Evolutionary conservation across 2,888 invertebrate genomes (phyloP).

Genomic region (Protula sp.): DNA sequence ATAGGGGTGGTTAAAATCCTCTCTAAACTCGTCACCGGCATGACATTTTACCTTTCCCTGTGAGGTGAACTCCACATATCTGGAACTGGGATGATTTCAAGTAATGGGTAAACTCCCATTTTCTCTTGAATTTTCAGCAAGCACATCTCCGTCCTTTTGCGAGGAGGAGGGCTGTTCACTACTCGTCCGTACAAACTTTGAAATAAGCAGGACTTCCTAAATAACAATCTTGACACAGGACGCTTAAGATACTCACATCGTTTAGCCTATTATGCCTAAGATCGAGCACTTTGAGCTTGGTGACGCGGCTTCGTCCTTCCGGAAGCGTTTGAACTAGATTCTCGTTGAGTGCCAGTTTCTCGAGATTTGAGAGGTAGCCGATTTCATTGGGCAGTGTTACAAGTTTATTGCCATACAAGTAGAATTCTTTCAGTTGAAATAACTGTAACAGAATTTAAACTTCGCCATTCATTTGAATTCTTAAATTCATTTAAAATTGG

Average conservation of each 20-base stretch:
- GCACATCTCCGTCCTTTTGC: too few species aligned
- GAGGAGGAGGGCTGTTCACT: too few species aligned
- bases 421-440: constrained; percentile 86
- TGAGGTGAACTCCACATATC: too few species aligned
- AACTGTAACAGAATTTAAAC: constrained; percentile 58
- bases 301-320: constrained; percentile 81
- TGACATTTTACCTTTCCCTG: too few species aligned
- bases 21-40: too few species aligned
- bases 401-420: constrained; percentile 97
- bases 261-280: constrained; percentile 94
- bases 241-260: constrained; percentile 66
- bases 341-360: constrained; percentile 92
- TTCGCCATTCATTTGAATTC: not conserved
- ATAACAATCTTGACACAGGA: too few species aligned
- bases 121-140: too few species aligned
- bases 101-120: too few species aligned
- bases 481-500: not conserved
- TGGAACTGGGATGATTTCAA: too few species aligned
- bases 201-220: too few species aligned
- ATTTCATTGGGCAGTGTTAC: constrained; percentile 63
- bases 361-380: constrained; percentile 65
- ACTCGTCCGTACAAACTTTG: too few species aligned
- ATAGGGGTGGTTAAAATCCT: too few species aligned
- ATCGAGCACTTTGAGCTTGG: constrained; percentile 85
- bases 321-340: constrained; percentile 95